phyloP scores from a whole-genome alignment of 2,797 vertebrate genomes.

The Cetoscarus ocellatus region DNA sequence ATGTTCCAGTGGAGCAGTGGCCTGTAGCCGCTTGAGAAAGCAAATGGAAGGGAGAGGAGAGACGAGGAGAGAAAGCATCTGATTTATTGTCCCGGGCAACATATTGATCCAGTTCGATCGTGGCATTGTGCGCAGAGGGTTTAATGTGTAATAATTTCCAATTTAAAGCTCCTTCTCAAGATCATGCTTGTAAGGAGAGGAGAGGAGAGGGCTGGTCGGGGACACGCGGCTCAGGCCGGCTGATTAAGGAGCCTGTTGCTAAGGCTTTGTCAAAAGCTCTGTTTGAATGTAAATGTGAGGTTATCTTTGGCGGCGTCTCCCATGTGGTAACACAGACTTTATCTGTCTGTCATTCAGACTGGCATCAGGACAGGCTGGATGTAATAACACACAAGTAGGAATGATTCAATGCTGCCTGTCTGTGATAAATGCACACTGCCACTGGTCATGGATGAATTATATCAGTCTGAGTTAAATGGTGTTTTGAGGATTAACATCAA shows the following conservation, averaged over 20 bases:
- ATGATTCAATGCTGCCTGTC: constrained; percentile 85
- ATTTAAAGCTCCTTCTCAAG: constrained; percentile 99
- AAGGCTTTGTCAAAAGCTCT: constrained; percentile 96
- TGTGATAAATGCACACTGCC: constrained; percentile 74
- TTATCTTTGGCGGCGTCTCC: constrained; percentile 95
- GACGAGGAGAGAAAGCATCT: constrained; percentile 82
- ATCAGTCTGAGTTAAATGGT: not conserved
- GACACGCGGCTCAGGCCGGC: constrained; percentile 81
- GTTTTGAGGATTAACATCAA: not conserved
- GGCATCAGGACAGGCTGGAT: constrained; percentile 82
- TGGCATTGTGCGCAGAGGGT: constrained; percentile 91
- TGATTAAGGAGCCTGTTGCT: constrained; percentile 97
- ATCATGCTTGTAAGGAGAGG: constrained; percentile 96
- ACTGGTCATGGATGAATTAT: constrained; percentile 15
- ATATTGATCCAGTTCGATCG: constrained; percentile 99
- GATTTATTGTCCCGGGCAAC: constrained; percentile 99
- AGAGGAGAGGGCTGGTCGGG: constrained; percentile 68
- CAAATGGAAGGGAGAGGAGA: constrained; percentile 43
- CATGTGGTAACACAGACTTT: constrained; percentile 92
- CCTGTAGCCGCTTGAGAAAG: constrained; percentile 89
- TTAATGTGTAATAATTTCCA: constrained; percentile 99
- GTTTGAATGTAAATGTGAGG: constrained; percentile 97
- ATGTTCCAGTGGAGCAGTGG: constrained; percentile 92
- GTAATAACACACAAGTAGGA: constrained; percentile 91
- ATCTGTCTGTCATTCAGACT: constrained; percentile 91